Conservation (phyloP, 2,888 invertebrate genomes). For the Drosophila birchii region DNA sequence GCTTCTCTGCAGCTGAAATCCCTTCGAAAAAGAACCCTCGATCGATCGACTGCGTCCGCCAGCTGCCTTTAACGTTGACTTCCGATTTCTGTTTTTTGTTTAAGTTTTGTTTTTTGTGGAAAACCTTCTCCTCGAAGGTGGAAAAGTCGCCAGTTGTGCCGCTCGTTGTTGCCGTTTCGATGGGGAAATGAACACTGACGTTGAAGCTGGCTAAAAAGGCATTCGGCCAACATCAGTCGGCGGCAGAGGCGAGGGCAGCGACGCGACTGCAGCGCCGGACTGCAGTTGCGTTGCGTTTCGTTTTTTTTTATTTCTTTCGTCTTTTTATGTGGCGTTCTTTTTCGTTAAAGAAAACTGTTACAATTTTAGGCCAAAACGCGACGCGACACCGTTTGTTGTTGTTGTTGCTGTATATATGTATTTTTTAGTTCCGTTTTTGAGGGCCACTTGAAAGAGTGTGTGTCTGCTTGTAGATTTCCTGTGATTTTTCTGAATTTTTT, state of each 20-base stretch:
- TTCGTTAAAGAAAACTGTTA: conserved; percentile 72
- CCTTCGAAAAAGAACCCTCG: neutral
- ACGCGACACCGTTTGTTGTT: conserved; percentile 43
- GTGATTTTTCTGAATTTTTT: conserved; percentile 16
- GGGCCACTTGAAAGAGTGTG: conserved; percentile 49
- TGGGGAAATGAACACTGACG: conserved; percentile 85
- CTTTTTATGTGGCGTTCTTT: conserved; percentile 37
- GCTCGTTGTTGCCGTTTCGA: conserved; percentile 83
- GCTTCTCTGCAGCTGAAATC: no score
- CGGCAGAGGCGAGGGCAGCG: conserved; percentile 32
- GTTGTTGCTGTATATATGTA: conserved; percentile 1
- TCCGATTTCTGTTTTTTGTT: conserved; percentile 1
- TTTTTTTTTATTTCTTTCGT: conserved; percentile 1
- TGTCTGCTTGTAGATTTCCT: neutral
- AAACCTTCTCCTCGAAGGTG: conserved; percentile 11
- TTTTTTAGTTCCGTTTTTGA: conserved; percentile 55
- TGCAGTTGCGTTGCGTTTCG: conserved; percentile 20
- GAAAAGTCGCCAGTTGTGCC: conserved; percentile 8
- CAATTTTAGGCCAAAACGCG: conserved; percentile 73
- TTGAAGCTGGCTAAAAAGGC: conserved; percentile 57
- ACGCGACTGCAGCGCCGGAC: conserved; percentile 38
- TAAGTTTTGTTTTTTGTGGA: neutral
- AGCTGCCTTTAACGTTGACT: conserved; percentile 8
- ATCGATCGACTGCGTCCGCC: conserved; percentile 9
- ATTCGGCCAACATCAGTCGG: conserved; percentile 44